Base-by-base conservation (phyloP, 2,888 invertebrate species). In the Nasonia oneida region DNA sequence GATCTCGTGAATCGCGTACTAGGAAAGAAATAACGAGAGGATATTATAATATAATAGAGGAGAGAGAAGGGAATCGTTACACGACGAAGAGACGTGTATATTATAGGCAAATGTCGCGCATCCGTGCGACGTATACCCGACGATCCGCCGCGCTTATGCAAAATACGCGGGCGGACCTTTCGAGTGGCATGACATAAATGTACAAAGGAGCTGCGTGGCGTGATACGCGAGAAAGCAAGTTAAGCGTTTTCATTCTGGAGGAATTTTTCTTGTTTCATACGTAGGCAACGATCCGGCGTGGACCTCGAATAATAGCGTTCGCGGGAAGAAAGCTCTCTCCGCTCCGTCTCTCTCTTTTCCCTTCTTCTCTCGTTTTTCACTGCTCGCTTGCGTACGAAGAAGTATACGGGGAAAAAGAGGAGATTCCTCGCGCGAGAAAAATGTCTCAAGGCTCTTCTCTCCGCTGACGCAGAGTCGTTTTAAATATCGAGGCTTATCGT, bases 1-100 rank as follows among this genome's bases (percentile, higher is more conserved):
- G 86, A 86, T 85, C 81, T 87, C 86, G 84, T 85, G 87, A 87
- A 81, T 78, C 78, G 81, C 84, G 81, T 83, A 86, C 77, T 86
- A 82, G 37, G 39, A 76, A 76, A 76, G 39, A 29, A 82, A 75
- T 57, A 14, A 39, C 15, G 39, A 80, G 39, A 81, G n/a, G 53
- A 29, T 37, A 57, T 74, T 74, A 74, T 81, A 77, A 74, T 81
- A 77, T 64, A 77, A 0, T 23, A 23, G 10, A 64, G 18, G 57
- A 57, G n/a, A 53, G 50, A 4, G n/a, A 61, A 61, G 6, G 39
- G 61, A 53, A 64, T 23, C 29, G 71, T 81, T 57, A 71, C n/a
- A 42, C 47, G 78, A 61, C 50, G 37, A 76, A 53, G 61, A 64
- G 18, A 29, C 70, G n/a, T 39, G 42, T 61, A 61, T 61, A 42